Evolutionary conservation across 2,888 invertebrate species (phyloP), one percentile per base, ranked within the genome.

Genomic region (Drosophila suboccidentalis): DNA sequence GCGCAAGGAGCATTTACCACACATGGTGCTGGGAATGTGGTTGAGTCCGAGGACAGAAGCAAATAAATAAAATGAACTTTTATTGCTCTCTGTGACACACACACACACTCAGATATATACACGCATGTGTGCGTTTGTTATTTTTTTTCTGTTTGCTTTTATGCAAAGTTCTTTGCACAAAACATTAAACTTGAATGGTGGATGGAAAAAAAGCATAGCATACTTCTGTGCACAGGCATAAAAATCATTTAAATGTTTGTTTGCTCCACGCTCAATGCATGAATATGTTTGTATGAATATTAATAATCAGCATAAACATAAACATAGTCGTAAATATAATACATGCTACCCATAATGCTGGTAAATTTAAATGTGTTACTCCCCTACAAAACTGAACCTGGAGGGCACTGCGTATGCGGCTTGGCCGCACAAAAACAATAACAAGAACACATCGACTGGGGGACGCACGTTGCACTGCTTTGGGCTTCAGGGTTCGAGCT

Each of bases 221-320:
- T 64, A 82, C 72, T 84, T 75, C 54, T 84, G 79, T 67, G 73
- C 58, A 47, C 29, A 34, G 47, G 62, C 82, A 87, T 87, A 87
- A 83, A 83, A 83, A 85, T 87, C 88, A 83, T 83, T 83, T 74
- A 76, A 87, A 85, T 83, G 80, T 82, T 80, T 77, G 71, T 64
- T 67, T 80, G 68, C 22, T 9, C 58, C 51, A 22, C 22, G 74
- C 65, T 49, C 59, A 66, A 73, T 63, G 75, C 71, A 65, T 69
- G 68, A 76, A 70, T 68, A 69, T 85, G 63, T 76, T 69, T 74
- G 71, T 66, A 83, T 78, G 71, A 75, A 75, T 84, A 75, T 87
- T 84, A 84, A 84, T 87, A 87, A 84, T 82, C 73, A 78, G 49
- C 67, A 67, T 78, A 70, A 81, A 71, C 71, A 74, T 70, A 70